Conservation (phyloP, 1,140 invertebrate genomes). For the Anoplolepis gracilipes region DNA sequence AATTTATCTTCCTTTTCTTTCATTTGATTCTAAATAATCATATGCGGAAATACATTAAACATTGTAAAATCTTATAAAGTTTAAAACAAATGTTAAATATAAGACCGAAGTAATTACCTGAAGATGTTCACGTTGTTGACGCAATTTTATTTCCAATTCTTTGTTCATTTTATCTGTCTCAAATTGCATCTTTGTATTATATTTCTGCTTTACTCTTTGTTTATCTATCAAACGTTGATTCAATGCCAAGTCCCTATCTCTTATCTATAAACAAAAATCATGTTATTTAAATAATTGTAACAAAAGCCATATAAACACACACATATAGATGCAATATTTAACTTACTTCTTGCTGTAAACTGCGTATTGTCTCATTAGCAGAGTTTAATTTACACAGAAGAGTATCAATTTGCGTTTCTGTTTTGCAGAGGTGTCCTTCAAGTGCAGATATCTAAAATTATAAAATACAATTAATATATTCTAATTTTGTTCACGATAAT, state of each 20-base stretch:
- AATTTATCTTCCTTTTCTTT: slow-evolving; percentile 86
- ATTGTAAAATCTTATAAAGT: background rate
- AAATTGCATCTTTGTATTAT: slow-evolving; percentile 89
- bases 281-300: slow-evolving; percentile 33
- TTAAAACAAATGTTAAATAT: slow-evolving; percentile 31
- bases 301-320: background rate
- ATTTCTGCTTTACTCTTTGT: slow-evolving; percentile 91
- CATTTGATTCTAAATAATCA: slow-evolving; percentile 81
- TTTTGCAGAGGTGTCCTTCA: slow-evolving; percentile 83
- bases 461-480: slow-evolving; percentile 1
- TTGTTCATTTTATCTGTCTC: slow-evolving; percentile 90
- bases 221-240: slow-evolving; percentile 91
- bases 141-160: slow-evolving; percentile 89
- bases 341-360: slow-evolving; percentile 83
- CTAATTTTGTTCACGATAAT: slow-evolving; percentile 42
- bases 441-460: slow-evolving; percentile 82
- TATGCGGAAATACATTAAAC: background rate
- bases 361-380: slow-evolving; percentile 84
- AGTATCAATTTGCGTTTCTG: slow-evolving; percentile 82
- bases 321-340: background rate
- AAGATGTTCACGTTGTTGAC: slow-evolving; percentile 89
- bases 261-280: slow-evolving; percentile 79
- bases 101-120: slow-evolving; percentile 80
- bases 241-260: slow-evolving; percentile 89
- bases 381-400: slow-evolving; percentile 83